phyloP scores from a whole-genome alignment of 2,113 vertebrate genomes.

The Oncorhynchus kisutch region DNA sequence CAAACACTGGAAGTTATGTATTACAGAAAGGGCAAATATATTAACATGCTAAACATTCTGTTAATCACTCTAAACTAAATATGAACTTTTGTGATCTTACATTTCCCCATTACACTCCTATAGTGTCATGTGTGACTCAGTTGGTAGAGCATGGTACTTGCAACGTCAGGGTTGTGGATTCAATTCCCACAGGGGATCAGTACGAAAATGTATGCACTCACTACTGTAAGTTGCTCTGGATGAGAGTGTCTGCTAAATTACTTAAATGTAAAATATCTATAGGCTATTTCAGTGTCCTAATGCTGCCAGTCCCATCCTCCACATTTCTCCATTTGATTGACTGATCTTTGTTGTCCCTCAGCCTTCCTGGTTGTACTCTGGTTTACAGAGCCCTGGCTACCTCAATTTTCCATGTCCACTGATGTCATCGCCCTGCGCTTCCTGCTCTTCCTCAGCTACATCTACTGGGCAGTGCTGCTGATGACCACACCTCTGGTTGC shows the following conservation, averaged over 20 bases:
- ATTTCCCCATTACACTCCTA: background rate
- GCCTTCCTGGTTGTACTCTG: conserved; percentile 66
- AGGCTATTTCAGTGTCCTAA: background rate
- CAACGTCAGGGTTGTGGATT: too few relatives aligned
- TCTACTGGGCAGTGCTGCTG: conserved; percentile 65
- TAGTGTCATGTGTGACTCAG: too few relatives aligned
- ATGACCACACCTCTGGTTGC: conserved; percentile 64
- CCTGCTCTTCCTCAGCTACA: conserved; percentile 72
- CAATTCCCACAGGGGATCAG: too few relatives aligned
- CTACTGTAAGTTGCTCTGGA: too few relatives aligned
- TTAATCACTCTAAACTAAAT: background rate
- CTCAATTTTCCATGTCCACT: conserved; percentile 3
- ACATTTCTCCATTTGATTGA: background rate
- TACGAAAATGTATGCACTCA: too few relatives aligned
- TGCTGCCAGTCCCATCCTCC: background rate
- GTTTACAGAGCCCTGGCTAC: conserved; percentile 48
- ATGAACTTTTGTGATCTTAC: too few relatives aligned
- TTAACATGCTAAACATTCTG: too few relatives aligned
- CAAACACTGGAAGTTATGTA: too few relatives aligned
- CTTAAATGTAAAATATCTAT: too few relatives aligned
- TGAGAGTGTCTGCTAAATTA: too few relatives aligned
- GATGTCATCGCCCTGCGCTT: conserved; percentile 70
- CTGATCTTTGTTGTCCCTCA: conserved; percentile 34
- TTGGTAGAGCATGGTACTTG: too few relatives aligned
- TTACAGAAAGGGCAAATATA: too few relatives aligned